These are phyloP conservation scores for Syngnathus scovelli DNA, from an alignment of 2,113 vertebrate genomes.

Conservation along the genomic window DNA sequence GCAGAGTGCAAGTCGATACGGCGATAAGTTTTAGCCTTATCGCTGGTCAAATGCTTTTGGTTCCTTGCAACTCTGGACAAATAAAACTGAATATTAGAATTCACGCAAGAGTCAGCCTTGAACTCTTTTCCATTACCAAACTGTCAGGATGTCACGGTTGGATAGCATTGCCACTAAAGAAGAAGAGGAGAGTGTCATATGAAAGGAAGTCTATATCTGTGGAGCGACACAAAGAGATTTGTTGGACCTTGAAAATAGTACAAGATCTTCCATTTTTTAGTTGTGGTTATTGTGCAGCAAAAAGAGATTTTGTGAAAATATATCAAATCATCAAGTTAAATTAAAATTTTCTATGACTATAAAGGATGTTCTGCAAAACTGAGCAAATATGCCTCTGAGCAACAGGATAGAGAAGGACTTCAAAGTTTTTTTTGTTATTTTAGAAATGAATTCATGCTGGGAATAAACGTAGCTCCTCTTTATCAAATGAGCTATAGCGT, in stretches of 20 bases:
- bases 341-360: too few relatives aligned
- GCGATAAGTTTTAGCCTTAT: neutral
- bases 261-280: neutral
- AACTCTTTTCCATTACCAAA: neutral
- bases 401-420: too few relatives aligned
- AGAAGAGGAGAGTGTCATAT: neutral
- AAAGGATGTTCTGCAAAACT: too few relatives aligned
- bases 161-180: neutral
- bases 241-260: neutral
- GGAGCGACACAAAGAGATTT: neutral
- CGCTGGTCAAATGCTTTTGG: neutral
- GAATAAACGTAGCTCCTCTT: too few relatives aligned
- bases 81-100: neutral
- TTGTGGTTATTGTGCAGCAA: neutral
- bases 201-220: neutral
- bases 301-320: too few relatives aligned
- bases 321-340: too few relatives aligned
- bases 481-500: too few relatives aligned
- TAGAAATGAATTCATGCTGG: too few relatives aligned
- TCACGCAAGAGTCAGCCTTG: neutral
- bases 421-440: too few relatives aligned
- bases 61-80: neutral
- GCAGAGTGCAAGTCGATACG: neutral
- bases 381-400: too few relatives aligned
- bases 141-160: neutral